Conservation (phyloP, 2,113 vertebrate species). For the Microcebus jonahi region DNA sequence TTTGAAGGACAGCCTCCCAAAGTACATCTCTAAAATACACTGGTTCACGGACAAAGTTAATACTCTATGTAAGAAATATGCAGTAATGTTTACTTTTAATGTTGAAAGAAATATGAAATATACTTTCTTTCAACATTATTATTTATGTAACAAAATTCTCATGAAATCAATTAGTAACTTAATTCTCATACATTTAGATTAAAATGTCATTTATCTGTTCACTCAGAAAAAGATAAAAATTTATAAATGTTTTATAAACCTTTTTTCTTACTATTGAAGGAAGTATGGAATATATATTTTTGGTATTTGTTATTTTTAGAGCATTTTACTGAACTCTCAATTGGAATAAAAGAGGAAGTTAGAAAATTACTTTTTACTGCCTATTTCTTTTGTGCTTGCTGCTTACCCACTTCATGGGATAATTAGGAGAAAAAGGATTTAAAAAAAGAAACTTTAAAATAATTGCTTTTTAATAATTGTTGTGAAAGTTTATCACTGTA, state of each 20-base stretch:
- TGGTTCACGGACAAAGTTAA: background rate
- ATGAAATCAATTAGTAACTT: background rate
- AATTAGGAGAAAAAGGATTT: background rate
- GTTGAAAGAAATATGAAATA: background rate
- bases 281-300: background rate
- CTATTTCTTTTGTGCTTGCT: slow-evolving; percentile 4
- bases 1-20: background rate
- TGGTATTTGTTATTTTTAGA: slow-evolving; percentile 31
- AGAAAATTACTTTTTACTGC: slow-evolving; percentile 40
- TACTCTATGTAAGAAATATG: background rate
- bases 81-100: slow-evolving; percentile 27
- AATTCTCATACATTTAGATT: background rate
- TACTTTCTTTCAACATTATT: background rate
- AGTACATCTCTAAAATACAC: background rate
- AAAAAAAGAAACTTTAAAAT: background rate
- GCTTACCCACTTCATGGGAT: background rate
- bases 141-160: slow-evolving; percentile 29
- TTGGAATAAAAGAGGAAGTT: background rate
- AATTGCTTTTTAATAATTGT: slow-evolving; percentile 13
- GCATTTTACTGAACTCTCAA: background rate
- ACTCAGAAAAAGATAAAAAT: slow-evolving; percentile 26
- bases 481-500: slow-evolving; percentile 18
- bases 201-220: background rate
- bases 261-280: background rate
- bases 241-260: background rate